phyloP scores from a whole-genome alignment of 2,113 vertebrate genomes.

The Semicossyphus pulcher region DNA sequence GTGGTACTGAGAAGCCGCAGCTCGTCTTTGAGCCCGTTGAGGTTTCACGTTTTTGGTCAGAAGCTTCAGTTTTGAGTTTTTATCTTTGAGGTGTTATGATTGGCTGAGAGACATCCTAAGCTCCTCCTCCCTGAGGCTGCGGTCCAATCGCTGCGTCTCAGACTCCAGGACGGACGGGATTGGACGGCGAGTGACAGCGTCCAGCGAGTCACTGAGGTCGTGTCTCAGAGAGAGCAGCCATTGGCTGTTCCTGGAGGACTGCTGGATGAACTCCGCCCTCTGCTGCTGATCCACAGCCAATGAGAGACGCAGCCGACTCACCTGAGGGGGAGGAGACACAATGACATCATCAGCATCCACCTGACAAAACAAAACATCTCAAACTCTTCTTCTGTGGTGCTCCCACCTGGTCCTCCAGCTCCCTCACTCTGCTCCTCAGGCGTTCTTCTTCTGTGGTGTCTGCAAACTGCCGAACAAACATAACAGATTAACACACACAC shows the following conservation, averaged over 20 bases:
- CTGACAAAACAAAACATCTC: background rate
- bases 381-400: background rate
- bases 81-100: constrained; percentile 19
- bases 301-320: constrained; percentile 67
- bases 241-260: constrained; percentile 75
- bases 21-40: background rate
- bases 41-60: background rate
- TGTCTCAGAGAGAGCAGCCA: constrained; percentile 72
- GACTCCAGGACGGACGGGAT: constrained; percentile 72
- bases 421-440: constrained; percentile 47
- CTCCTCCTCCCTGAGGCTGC: constrained; percentile 79
- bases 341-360: constrained; percentile 20
- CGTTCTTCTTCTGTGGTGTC: constrained; percentile 51
- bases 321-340: constrained; percentile 53
- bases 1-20: background rate
- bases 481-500: background rate
- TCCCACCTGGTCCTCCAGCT: constrained; percentile 79
- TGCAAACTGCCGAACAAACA: constrained; percentile 22
- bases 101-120: constrained; percentile 68
- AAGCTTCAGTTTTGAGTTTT: background rate
- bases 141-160: constrained; percentile 81
- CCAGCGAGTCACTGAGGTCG: constrained; percentile 77
- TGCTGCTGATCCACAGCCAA: constrained; percentile 70
- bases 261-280: constrained; percentile 75
- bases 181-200: constrained; percentile 65